phyloP scores from a whole-genome alignment of 2,888 invertebrate genomes.

The Autographa pulchrina region DNA sequence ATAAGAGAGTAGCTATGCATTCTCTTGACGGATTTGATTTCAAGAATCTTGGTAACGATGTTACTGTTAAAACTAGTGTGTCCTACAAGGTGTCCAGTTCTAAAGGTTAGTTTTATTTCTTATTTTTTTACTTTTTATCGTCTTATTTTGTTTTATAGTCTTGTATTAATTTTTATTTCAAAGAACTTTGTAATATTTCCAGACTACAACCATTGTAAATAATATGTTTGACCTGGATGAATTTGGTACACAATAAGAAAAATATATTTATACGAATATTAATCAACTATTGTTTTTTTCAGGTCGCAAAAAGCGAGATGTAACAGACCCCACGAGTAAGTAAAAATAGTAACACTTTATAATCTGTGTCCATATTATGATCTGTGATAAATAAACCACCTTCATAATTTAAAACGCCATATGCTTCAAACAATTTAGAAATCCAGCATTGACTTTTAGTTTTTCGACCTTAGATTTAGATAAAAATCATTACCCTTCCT shows the following conservation, averaged over 20 bases:
- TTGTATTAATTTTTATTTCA: too few relatives aligned
- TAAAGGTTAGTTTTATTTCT: constrained; percentile 72
- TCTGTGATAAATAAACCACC: neutral
- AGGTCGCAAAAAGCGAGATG: constrained; percentile 74
- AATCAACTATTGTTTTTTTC: constrained; percentile 21
- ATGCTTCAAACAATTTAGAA: too few relatives aligned
- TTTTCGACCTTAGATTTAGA: too few relatives aligned
- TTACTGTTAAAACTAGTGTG: constrained; percentile 94
- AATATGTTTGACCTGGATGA: too few relatives aligned
- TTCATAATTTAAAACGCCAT: neutral
- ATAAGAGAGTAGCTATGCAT: constrained; percentile 89
- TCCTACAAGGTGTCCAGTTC: constrained; percentile 93
- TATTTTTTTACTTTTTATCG: too few relatives aligned
- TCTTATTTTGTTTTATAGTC: too few relatives aligned
- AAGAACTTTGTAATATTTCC: too few relatives aligned
- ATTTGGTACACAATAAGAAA: too few relatives aligned
- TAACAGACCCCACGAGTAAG: constrained; percentile 69
- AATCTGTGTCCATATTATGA: neutral
- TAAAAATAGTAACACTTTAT: constrained; percentile 24
- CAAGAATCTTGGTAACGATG: constrained; percentile 89
- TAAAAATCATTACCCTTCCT: too few relatives aligned
- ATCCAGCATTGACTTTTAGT: too few relatives aligned
- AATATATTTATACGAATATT: neutral
- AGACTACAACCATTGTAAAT: too few relatives aligned
- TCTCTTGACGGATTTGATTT: constrained; percentile 83